phyloP scores from a whole-genome alignment of 2,888 invertebrate species.

The Campaea margaritaria region DNA sequence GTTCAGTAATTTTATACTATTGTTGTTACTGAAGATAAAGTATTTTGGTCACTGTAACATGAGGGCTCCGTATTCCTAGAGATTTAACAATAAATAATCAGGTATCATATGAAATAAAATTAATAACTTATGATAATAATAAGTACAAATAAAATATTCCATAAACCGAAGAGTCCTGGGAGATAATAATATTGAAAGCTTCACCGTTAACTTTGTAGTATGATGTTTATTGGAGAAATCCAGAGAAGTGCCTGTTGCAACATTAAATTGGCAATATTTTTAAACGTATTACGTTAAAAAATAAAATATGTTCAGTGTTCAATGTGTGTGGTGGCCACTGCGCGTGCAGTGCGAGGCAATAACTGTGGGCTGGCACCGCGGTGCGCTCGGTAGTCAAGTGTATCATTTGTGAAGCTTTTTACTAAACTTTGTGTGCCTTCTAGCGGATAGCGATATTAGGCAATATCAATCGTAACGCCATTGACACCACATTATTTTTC shows the following conservation, averaged over 20 bases:
- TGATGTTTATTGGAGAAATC: conserved; percentile 84
- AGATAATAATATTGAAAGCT: conserved; percentile 78
- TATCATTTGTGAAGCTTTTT: conserved; percentile 82
- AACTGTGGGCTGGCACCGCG: conserved; percentile 41
- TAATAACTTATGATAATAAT: conserved; percentile 67
- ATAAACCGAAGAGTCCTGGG: conserved; percentile 72
- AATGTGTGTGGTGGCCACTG: conserved; percentile 51
- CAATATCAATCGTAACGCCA: conserved; percentile 77
- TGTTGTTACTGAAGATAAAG: conserved; percentile 70
- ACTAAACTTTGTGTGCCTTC: conserved; percentile 85
- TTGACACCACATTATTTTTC: conserved; percentile 63
- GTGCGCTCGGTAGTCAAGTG: conserved; percentile 52
- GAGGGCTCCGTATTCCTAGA: conserved; percentile 67
- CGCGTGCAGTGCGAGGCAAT: conserved; percentile 41
- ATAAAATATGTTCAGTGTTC: conserved; percentile 73
- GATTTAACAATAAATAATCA: conserved; percentile 63
- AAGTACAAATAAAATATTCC: conserved; percentile 73
- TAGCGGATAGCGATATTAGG: conserved; percentile 83
- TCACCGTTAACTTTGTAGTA: conserved; percentile 79
- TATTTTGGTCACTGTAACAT: conserved; percentile 70
- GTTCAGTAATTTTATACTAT: conserved; percentile 73
- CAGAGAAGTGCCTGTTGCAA: conserved; percentile 85
- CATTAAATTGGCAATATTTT: conserved; percentile 84
- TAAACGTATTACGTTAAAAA: conserved; percentile 75
- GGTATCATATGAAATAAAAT: conserved; percentile 56